Evolutionary conservation across 2,113 vertebrate genomes (phyloP).

Genomic region (Bubo scandiacus): DNA sequence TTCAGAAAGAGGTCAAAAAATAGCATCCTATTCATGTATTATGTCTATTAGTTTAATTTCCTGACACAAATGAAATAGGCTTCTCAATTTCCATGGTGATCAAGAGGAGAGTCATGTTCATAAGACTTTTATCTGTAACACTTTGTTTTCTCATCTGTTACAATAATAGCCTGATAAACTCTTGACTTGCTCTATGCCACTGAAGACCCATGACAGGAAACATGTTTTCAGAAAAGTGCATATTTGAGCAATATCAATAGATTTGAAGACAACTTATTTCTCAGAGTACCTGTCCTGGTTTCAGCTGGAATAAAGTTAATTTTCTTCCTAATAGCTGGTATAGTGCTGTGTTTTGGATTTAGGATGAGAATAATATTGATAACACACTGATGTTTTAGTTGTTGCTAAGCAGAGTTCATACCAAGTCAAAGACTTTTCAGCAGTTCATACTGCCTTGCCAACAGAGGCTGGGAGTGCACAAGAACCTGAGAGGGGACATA

Average conservation of each 20-base stretch:
- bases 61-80: neutral
- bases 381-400: too few species aligned
- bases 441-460: too few species aligned
- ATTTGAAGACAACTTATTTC: constrained; percentile 45
- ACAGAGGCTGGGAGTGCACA: too few species aligned
- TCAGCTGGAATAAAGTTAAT: too few species aligned
- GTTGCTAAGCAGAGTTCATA: too few species aligned
- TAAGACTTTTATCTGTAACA: neutral
- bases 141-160: neutral
- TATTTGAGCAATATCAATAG: neutral
- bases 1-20: neutral
- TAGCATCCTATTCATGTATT: neutral
- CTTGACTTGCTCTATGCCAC: neutral
- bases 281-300: neutral
- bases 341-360: too few species aligned
- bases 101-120: neutral
- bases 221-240: neutral
- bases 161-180: neutral
- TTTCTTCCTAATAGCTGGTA: too few species aligned
- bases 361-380: too few species aligned
- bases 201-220: constrained; percentile 22
- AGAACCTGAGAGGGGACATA: too few species aligned
- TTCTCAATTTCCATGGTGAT: neutral
- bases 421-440: too few species aligned
- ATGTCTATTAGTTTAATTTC: constrained; percentile 3